phyloP scores from a whole-genome alignment of 2,888 invertebrate genomes.

The Pecten maximus region DNA sequence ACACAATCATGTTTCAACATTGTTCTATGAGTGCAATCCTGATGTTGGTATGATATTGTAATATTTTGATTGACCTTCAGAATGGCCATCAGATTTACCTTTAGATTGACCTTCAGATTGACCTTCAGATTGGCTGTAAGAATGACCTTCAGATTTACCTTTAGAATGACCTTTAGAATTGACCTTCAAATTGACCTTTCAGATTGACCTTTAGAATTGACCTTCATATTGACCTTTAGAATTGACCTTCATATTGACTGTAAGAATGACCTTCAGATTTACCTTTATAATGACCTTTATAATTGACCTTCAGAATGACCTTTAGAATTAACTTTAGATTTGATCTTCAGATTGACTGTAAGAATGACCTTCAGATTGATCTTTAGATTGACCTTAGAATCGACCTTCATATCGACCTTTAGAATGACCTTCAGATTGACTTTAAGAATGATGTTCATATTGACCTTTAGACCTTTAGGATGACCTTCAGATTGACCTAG shows the following conservation, averaged over 20 bases:
- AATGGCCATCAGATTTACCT: too few relatives aligned
- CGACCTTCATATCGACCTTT: neutral
- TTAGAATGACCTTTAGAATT: neutral
- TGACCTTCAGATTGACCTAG: neutral
- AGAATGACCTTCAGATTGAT: neutral
- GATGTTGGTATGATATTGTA: too few relatives aligned
- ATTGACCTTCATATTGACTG: neutral
- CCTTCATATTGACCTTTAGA: neutral
- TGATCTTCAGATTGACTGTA: neutral
- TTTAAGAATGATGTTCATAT: neutral
- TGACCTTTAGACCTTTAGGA: too few relatives aligned
- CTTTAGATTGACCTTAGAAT: too few relatives aligned
- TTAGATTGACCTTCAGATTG: neutral
- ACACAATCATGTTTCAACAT: too few relatives aligned
- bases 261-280: neutral
- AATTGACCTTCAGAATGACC: neutral
- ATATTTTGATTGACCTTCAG: too few relatives aligned
- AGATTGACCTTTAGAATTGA: too few relatives aligned
- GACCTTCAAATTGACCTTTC: neutral
- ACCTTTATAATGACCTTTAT: neutral
- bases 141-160: neutral
- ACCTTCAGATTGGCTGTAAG: neutral
- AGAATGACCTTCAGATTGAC: slow-evolving; percentile 1
- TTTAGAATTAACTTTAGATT: neutral
- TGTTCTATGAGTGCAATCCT: too few relatives aligned